A percentile compares a stretch with the other conserved stretches of the same genome.
These are phyloP conservation scores for Acrocephalus arundinaceus DNA, from an alignment of 2,113 vertebrate genomes.

Conservation along the genomic window DNA sequence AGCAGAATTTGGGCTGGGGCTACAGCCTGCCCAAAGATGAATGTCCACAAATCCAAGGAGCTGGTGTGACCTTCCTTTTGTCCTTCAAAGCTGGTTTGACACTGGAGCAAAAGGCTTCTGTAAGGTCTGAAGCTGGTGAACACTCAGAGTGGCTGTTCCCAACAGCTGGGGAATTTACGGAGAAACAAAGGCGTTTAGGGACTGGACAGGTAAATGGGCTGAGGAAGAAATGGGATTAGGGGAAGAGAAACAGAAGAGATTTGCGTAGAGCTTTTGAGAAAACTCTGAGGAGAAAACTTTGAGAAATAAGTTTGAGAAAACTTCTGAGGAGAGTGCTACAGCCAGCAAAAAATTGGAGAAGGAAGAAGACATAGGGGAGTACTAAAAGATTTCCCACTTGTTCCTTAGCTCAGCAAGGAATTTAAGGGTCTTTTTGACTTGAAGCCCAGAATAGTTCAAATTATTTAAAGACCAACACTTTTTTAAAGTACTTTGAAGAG, in stretches of 20 bases:
- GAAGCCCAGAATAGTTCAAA: neutral
- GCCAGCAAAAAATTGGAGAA: neutral
- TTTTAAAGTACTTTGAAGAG: neutral
- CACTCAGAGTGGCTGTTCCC: neutral
- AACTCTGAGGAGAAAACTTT: neutral
- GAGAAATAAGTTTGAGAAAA: neutral
- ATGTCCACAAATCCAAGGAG: neutral
- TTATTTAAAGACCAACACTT: neutral
- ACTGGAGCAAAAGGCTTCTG: neutral
- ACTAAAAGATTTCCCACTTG: neutral
- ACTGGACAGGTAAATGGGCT: neutral
- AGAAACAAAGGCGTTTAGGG: neutral
- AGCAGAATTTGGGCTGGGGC: neutral
- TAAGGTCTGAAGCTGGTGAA: neutral
- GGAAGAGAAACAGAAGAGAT: neutral
- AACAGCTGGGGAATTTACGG: neutral
- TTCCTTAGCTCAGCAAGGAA: neutral
- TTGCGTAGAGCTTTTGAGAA: neutral
- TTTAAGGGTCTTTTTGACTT: neutral
- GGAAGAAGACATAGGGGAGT: neutral
- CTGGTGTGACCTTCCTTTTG: neutral
- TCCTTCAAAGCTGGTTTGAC: neutral
- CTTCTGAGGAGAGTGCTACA: rapidly evolving
- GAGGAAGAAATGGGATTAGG: neutral
- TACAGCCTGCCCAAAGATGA: neutral